These are phyloP conservation scores for Subanguina moxae DNA, from an alignment of 1,140 invertebrate species.

Conservation along the genomic window DNA sequence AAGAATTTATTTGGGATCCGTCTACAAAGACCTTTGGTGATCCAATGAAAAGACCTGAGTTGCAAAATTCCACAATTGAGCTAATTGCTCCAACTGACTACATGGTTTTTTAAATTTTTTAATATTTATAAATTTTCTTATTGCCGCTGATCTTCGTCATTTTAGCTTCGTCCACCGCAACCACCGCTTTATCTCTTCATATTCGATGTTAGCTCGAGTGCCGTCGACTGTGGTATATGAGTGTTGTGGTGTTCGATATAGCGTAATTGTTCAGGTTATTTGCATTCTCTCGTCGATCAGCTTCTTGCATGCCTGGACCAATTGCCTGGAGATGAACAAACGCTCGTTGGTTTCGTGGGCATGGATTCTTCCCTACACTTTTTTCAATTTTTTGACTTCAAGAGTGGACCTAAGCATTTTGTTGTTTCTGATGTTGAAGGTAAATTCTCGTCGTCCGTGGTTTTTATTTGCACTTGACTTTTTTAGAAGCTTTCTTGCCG, in stretches of 20 bases:
- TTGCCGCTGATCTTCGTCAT: too few relatives aligned
- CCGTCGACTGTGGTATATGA: slow-evolving; percentile 75
- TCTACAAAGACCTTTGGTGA: slow-evolving; percentile 82
- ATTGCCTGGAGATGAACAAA: slow-evolving; percentile 85
- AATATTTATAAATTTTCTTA: neutral
- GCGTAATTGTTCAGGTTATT: slow-evolving; percentile 67
- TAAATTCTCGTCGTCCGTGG: too few relatives aligned
- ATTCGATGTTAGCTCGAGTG: slow-evolving; percentile 85
- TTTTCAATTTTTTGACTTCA: slow-evolving; percentile 80
- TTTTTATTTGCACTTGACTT: too few relatives aligned
- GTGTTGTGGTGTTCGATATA: slow-evolving; percentile 1
- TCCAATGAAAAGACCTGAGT: slow-evolving; percentile 85
- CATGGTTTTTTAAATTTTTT: slow-evolving; percentile 69
- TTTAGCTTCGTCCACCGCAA: slow-evolving; percentile 84
- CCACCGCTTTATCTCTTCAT: slow-evolving; percentile 93
- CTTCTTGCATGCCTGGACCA: slow-evolving; percentile 76
- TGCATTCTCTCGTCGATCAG: slow-evolving; percentile 77
- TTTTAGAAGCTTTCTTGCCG: slow-evolving; percentile 66
- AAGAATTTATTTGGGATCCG: slow-evolving; percentile 96
- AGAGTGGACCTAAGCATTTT: slow-evolving; percentile 83
- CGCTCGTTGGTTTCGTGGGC: slow-evolving; percentile 87
- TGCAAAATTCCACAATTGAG: slow-evolving; percentile 91
- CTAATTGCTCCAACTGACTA: slow-evolving; percentile 97
- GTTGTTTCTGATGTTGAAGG: slow-evolving; percentile 86
- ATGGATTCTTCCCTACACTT: slow-evolving; percentile 88